Percentiles rank a stretch among this genome's conserved stretches.
phyloP scores from a whole-genome alignment of 1,140 invertebrate genomes.

The Heterodera carotae region DNA sequence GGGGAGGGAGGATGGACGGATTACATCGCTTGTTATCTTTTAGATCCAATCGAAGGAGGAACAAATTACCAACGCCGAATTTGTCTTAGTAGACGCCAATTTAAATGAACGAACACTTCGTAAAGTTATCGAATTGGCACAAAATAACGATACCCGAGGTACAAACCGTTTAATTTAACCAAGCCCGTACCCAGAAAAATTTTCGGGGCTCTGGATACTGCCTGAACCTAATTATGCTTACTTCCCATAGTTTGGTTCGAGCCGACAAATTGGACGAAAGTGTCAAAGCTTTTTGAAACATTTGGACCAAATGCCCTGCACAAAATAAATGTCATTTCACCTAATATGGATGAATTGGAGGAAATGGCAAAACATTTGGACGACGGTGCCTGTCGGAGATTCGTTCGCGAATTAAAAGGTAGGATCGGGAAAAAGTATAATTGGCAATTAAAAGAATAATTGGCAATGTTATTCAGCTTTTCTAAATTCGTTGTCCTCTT shows the following conservation, averaged over 20 bases:
- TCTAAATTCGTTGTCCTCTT: background rate
- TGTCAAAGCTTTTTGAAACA: slow-evolving; percentile 48
- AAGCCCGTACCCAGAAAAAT: background rate
- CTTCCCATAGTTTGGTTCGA: slow-evolving; percentile 57
- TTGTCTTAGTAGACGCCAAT: slow-evolving; percentile 56
- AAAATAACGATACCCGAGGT: slow-evolving; percentile 20
- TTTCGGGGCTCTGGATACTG: too few relatives aligned
- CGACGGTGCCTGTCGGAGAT: background rate
- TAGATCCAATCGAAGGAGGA: slow-evolving; percentile 49
- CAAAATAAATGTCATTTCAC: slow-evolving; percentile 45
- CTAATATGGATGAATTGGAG: slow-evolving; percentile 53
- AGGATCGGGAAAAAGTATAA: too few relatives aligned
- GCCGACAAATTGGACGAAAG: slow-evolving; percentile 57
- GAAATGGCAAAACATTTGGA: slow-evolving; percentile 13
- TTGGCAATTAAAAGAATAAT: slow-evolving; percentile 1
- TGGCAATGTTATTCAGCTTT: background rate
- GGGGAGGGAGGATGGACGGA: background rate
- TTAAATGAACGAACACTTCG: slow-evolving; percentile 26
- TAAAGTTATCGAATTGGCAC: slow-evolving; percentile 22
- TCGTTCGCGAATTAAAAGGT: slow-evolving; percentile 16
- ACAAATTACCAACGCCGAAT: slow-evolving; percentile 46
- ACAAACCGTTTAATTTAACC: too few relatives aligned
- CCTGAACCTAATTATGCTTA: background rate
- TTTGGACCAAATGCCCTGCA: slow-evolving; percentile 13
- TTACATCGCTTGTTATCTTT: background rate